Percentiles rank a stretch among this genome's conserved stretches.
Conservation (phyloP, 1,140 invertebrate genomes). For the Charaxes varanes region DNA sequence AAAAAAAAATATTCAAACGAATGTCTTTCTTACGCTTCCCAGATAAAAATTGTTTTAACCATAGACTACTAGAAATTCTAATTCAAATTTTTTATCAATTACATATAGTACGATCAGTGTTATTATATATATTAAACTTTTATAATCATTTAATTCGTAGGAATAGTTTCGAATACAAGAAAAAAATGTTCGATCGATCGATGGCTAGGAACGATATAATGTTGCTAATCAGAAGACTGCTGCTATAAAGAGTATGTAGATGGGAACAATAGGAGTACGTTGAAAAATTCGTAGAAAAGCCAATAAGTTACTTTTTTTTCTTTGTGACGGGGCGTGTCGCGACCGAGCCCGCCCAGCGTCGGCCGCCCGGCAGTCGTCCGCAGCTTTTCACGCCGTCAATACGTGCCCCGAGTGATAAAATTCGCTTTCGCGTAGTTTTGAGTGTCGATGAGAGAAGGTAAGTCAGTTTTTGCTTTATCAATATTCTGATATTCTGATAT, state of each 20-base stretch:
- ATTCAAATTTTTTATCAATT: no score
- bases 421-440: slow-evolving; percentile 10
- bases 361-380: slow-evolving; percentile 33
- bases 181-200: no score
- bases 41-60: background rate
- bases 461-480: slow-evolving; percentile 8
- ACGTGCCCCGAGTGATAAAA: slow-evolving; percentile 14
- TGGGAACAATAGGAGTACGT: slow-evolving; percentile 6
- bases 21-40: background rate
- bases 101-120: no score
- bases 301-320: slow-evolving; percentile 30
- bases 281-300: slow-evolving; percentile 16
- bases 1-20: slow-evolving; percentile 11
- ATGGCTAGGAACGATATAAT: no score
- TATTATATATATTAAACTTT: no score
- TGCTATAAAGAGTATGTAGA: no score
- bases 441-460: slow-evolving; percentile 16
- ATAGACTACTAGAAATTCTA: no score
- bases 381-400: slow-evolving; percentile 16
- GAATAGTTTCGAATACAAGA: no score
- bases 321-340: slow-evolving; percentile 41
- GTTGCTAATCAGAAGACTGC: no score
- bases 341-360: slow-evolving; percentile 40
- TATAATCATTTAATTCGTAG: no score
- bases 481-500: background rate